Conservation (phyloP, 2,888 invertebrate species). For the Steromphala cineraria region DNA sequence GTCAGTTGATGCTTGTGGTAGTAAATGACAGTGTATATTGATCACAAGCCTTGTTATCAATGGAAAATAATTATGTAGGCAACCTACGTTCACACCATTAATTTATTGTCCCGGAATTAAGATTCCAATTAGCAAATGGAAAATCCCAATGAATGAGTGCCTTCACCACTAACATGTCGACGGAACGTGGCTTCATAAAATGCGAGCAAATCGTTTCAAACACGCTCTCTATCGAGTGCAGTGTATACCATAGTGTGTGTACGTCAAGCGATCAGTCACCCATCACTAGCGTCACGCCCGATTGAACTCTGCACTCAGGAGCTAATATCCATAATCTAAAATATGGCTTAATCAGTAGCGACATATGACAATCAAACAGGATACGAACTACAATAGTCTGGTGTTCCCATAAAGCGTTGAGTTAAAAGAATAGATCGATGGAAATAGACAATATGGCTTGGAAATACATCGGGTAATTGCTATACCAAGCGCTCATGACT, state of each 20-base stretch:
- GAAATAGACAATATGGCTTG: slow-evolving; percentile 11
- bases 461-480: slow-evolving; percentile 14
- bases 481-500: background rate
- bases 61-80: no score
- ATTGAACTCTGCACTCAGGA: background rate
- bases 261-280: background rate
- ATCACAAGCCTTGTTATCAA: no score
- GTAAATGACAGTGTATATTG: no score
- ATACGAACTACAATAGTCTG: background rate
- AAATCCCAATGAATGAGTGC: background rate
- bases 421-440: background rate
- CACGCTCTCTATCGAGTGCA: background rate
- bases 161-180: background rate
- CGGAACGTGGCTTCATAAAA: background rate
- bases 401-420: slow-evolving; percentile 5
- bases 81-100: background rate
- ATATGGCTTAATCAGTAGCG: slow-evolving; percentile 8
- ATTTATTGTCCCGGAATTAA: slow-evolving; percentile 6
- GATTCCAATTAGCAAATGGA: slow-evolving; percentile 12
- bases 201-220: background rate
- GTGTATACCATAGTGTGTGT: background rate
- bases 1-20: no score
- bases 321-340: slow-evolving; percentile 22
- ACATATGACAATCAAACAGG: slow-evolving; percentile 15
- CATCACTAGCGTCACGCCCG: background rate